Conservation (phyloP, 2,113 vertebrate genomes). For the Terrapene triunguis region DNA sequence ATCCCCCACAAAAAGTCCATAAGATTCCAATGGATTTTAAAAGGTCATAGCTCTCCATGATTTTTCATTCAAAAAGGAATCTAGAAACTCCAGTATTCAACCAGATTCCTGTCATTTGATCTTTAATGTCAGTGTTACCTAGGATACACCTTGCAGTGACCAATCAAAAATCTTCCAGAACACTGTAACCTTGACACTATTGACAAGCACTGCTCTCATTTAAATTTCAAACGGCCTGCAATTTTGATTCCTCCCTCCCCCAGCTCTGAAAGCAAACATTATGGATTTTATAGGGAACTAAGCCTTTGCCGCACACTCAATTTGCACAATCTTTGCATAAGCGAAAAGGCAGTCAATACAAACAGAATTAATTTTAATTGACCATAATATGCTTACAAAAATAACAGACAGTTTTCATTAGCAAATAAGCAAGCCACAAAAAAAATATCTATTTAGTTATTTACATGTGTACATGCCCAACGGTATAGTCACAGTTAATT, state of each 20-base stretch:
- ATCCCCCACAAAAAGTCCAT: neutral
- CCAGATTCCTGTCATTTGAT: neutral
- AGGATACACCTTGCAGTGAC: slow-evolving; percentile 17
- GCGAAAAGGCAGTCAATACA: slow-evolving; percentile 83
- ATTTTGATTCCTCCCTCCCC: slow-evolving; percentile 76
- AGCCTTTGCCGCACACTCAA: slow-evolving; percentile 70
- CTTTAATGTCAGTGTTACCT: slow-evolving; percentile 61
- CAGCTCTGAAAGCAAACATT: slow-evolving; percentile 79
- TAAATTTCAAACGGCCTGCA: slow-evolving; percentile 84
- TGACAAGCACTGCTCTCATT: slow-evolving; percentile 80
- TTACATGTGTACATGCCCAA: slow-evolving; percentile 58
- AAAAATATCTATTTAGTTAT: slow-evolving; percentile 73
- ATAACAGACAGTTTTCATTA: slow-evolving; percentile 71
- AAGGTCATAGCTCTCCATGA: accelerated
- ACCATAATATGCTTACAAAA: slow-evolving; percentile 84
- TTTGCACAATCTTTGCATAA: slow-evolving; percentile 81
- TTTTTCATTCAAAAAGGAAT: neutral
- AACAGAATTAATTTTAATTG: slow-evolving; percentile 88
- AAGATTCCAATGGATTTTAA: neutral
- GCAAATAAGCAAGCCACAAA: slow-evolving; percentile 56
- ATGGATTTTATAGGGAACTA: slow-evolving; percentile 84
- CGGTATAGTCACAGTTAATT: slow-evolving; percentile 71
- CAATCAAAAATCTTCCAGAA: slow-evolving; percentile 60
- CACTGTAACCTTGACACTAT: slow-evolving; percentile 74
- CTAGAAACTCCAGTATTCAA: neutral